A percentile compares a stretch with the other conserved stretches of the same genome.
Conservation (phyloP, 2,113 vertebrate species). For the Xerus inauris region DNA sequence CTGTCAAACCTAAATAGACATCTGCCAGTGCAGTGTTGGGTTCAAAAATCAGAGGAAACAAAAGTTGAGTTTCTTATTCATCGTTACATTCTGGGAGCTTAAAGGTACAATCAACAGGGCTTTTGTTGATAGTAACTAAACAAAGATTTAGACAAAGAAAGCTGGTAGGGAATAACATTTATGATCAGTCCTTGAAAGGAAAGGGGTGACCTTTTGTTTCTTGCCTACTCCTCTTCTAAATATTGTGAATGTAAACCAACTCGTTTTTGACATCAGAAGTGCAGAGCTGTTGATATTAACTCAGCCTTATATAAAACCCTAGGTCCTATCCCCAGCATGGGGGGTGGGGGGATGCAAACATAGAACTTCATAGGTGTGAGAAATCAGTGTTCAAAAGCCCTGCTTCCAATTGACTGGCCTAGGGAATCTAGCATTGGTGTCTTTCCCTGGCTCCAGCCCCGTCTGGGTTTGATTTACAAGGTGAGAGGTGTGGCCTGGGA, state of each 20-base stretch:
- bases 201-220: slow-evolving; percentile 1
- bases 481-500: not conserved
- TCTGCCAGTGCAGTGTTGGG: not conserved
- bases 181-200: not conserved
- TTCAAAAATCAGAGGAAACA: not conserved
- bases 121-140: slow-evolving; percentile 4
- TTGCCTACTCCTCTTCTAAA: not conserved
- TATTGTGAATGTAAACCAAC: not conserved
- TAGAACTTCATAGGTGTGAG: not conserved
- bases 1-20: not conserved
- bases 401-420: not conserved
- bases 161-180: not conserved
- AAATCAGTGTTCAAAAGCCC: not conserved
- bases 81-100: not conserved
- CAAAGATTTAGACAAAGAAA: not conserved
- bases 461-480: slow-evolving; percentile 18
- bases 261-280: not conserved
- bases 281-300: not conserved
- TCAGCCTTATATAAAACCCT: not conserved
- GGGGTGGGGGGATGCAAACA: not conserved
- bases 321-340: not conserved
- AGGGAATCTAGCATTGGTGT: not conserved
- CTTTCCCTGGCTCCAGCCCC: not conserved
- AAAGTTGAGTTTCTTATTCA: not conserved
- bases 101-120: not conserved